Conservation (phyloP, 2,797 vertebrate species). For the Cercopithecus diana region DNA sequence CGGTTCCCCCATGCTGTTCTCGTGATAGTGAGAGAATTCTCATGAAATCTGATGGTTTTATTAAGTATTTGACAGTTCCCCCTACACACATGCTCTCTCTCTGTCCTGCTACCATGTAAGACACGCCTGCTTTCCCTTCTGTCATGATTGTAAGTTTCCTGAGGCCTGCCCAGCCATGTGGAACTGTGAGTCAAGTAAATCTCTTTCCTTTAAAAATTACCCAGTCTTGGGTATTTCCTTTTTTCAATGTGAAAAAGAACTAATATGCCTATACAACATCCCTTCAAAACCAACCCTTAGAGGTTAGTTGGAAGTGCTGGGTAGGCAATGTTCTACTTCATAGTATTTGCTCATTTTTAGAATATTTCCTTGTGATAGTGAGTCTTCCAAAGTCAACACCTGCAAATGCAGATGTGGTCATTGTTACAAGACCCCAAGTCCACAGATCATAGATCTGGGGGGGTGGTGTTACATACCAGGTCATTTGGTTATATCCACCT, state of each 20-base stretch:
- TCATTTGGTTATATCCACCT: fast-evolving
- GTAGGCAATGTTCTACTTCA: background rate
- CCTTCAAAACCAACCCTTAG: background rate
- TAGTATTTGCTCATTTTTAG: background rate
- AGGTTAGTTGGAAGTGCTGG: fast-evolving
- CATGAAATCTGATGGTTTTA: background rate
- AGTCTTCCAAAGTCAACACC: background rate
- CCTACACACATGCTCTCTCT: background rate
- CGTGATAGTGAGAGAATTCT: background rate
- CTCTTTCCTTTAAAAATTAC: background rate
- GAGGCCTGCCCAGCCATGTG: background rate
- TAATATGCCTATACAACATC: fast-evolving
- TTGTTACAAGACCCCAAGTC: too few relatives aligned
- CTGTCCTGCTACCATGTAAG: background rate
- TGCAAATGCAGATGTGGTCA: background rate
- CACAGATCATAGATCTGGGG: fast-evolving
- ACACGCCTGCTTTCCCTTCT: too few relatives aligned
- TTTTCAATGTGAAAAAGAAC: background rate
- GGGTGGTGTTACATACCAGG: fast-evolving
- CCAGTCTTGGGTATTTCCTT: background rate
- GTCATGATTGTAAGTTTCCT: background rate
- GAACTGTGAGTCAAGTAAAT: background rate
- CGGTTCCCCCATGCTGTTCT: background rate
- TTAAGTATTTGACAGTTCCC: background rate
- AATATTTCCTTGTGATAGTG: background rate